Evolutionary conservation across 2,888 invertebrate genomes (phyloP).

Genomic region (Camponotus fellah): DNA sequence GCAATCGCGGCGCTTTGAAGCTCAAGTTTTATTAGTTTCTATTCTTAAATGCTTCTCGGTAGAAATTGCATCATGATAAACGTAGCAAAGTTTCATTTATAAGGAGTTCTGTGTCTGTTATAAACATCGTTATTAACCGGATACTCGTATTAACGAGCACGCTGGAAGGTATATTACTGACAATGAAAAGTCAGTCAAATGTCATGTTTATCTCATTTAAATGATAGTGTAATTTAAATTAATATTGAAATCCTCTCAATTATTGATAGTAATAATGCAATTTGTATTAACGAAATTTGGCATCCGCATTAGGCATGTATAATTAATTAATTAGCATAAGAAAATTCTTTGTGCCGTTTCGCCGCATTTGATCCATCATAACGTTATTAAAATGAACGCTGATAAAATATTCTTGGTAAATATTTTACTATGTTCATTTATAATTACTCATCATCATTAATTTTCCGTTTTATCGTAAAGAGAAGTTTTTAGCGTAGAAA

Average conservation of each 20-base stretch:
- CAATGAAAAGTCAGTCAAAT: neutral
- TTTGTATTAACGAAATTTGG: neutral
- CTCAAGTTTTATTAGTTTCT: conserved; percentile 39
- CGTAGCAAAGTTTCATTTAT: conserved; percentile 8
- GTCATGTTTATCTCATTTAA: conserved; percentile 12
- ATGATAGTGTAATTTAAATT: neutral
- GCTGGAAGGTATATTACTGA: conserved; percentile 2
- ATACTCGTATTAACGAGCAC: neutral
- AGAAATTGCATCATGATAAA: conserved; percentile 4
- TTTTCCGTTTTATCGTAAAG: neutral
- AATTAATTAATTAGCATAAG: neutral
- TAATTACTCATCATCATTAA: neutral
- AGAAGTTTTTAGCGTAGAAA: neutral
- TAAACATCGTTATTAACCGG: neutral
- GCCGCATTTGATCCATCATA: neutral
- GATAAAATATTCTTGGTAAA: neutral
- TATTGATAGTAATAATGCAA: neutral
- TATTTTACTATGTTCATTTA: neutral
- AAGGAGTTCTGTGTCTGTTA: conserved; percentile 1
- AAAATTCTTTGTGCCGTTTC: neutral
- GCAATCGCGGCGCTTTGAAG: neutral
- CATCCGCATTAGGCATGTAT: neutral
- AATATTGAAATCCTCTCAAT: neutral
- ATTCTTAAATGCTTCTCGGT: neutral
- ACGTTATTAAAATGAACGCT: neutral